A percentile compares a stretch with the other conserved stretches of the same genome.
These are phyloP conservation scores for Tetragnatha versicolor DNA, from an alignment of 1,140 invertebrate species.

Conservation along the genomic window DNA sequence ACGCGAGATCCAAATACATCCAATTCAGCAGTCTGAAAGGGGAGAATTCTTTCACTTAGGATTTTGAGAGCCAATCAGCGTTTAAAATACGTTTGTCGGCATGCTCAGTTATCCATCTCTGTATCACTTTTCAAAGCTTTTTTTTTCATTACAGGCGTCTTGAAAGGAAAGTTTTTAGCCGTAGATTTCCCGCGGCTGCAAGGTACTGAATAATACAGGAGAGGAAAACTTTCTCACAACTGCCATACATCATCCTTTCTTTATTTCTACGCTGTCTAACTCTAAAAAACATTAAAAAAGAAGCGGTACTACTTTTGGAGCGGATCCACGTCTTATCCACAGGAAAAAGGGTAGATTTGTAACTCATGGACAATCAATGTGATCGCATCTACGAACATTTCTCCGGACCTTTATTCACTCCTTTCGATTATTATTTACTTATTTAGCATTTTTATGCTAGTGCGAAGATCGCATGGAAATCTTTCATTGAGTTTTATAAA, in stretches of 20 bases:
- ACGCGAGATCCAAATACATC: too few species aligned
- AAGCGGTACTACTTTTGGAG: conserved; percentile 11
- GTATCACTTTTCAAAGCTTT: not conserved
- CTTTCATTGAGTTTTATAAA: too few species aligned
- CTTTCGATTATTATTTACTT: too few species aligned
- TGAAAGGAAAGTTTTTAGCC: not conserved
- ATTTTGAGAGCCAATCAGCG: too few species aligned
- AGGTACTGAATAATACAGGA: conserved; percentile 44
- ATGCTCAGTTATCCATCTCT: too few species aligned
- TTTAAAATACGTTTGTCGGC: too few species aligned
- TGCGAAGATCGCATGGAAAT: too few species aligned
- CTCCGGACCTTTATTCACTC: not conserved
- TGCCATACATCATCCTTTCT: conserved; percentile 45
- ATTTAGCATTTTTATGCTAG: too few species aligned
- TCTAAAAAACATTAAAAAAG: conserved; percentile 43
- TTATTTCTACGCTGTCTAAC: conserved; percentile 47
- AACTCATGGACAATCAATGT: conserved; percentile 30
- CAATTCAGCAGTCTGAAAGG: too few species aligned
- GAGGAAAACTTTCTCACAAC: conserved; percentile 39
- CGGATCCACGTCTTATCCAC: conserved; percentile 15
- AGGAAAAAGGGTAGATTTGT: conserved; percentile 39
- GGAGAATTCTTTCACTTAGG: too few species aligned
- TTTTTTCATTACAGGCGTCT: conserved; percentile 7
- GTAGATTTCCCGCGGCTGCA: conserved; percentile 21
- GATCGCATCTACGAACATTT: conserved; percentile 29